Evolutionary conservation across 1,140 invertebrate genomes (phyloP), one percentile per base, ranked within the genome.

Genomic region (Aphidius ervi): DNA sequence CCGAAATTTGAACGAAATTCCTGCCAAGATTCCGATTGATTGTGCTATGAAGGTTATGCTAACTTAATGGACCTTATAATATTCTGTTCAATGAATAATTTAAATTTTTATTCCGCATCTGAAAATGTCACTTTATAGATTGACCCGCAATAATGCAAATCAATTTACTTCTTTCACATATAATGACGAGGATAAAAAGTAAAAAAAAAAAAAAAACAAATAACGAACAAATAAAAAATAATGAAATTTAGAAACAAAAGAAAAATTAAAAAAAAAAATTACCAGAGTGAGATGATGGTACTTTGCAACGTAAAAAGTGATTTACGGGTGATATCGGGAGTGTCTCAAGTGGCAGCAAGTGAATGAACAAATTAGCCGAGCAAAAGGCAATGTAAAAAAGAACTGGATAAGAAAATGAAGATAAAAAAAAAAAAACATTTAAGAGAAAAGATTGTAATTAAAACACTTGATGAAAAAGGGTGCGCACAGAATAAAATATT

Each of bases 301-400:
- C 16, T 56, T 42, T 56, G 9, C 43, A 45, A 45, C 42, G 23
- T 39, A 40, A 46, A 54, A 62, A 62, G 60, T 55, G 55, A 62
- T 62, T 62, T 57, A 56, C 60, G 54, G 31, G 56, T 31, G 49
- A 7, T 45, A 62, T 62, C 47, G 60, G 23, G 23, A 56, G 55
- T 41, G 55, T 46, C 55, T 43, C 53, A 48, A 53, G 55, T 50
- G 49, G 46, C 41, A 39, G 39, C 54, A 23, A 57, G 37, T 62
- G 54, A 62, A 62, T 62, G 60, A 57, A 57, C 60, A 46, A 62
- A 62, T 62, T 62, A 62, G 60, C 47, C 39, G 23, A 31, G 23
- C 23, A 31, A 31, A 31, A 31, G 23, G 23, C 23, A 31, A 31
- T 31, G 23, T 31, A 31, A 31, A 31, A 31, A 31, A 31, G 4